Evolutionary conservation across 2,888 invertebrate species (phyloP), one percentile per base, ranked within the genome.

Genomic region (Drosophila hamatofila): DNA sequence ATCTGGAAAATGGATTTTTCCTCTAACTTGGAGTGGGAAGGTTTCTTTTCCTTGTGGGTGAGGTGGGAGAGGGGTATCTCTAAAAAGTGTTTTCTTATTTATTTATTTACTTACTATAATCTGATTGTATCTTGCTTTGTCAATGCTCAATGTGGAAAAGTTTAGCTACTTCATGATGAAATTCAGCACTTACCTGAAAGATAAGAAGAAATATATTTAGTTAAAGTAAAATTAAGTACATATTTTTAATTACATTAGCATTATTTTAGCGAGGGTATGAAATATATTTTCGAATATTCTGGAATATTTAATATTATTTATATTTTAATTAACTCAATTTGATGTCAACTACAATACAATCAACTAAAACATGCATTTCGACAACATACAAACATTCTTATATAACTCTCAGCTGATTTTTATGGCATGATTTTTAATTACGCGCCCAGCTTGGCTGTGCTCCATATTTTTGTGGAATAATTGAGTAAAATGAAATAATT

Each of bases 401-500:
- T 25, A 46, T 63, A 46, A 41, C 41, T 60, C 30, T 37, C 9
- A 30, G 21, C n/a, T 23, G 14, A 25, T 39, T 39, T 66, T 71
- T 49, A 57, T 57, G 8, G 12, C 25, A 7, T 16, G 57, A 52
- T 37, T 62, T 71, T 75, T 66, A 62, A 68, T 76, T 52, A 49
- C n/a, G 30, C 46, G 23, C 23, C 11, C 11, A 51, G 46, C 66
- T 72, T 41, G 54, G n/a, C 44, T 18, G 72, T 69, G 54, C 71
- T 61, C 63, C 74, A 75, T 81, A 74, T 73, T 51, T 72, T 56
- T 51, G 58, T 41, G 56, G 58, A 56, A 74, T 79, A 88, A 84
- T 88, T 88, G 84, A 75, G 62, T 63, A 72, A 86, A 85, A 81
- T 86, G 65, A 86, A 88, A 88, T 83, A 88, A 84, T 83, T 86